Conservation (phyloP, 2,797 vertebrate genomes). For the Falco berigora region DNA sequence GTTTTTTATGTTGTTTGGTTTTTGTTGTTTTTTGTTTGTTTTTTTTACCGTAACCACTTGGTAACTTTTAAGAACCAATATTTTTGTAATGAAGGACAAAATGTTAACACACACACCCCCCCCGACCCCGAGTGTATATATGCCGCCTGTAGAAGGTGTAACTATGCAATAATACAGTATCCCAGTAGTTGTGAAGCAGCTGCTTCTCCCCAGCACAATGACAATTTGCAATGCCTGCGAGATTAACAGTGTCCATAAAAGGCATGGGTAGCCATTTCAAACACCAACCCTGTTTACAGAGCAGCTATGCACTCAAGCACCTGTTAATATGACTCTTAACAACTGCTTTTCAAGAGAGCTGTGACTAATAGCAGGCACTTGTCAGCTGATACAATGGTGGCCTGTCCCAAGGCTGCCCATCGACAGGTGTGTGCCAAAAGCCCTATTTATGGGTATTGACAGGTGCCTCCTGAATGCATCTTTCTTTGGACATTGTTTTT, state of each 20-base stretch:
- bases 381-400: constrained; percentile 71
- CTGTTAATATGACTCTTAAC: constrained; percentile 79
- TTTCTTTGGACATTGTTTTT: constrained; percentile 70
- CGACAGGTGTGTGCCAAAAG: constrained; percentile 71
- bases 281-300: constrained; percentile 74
- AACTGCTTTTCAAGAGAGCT: constrained; percentile 75
- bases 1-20: neutral
- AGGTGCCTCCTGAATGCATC: constrained; percentile 75
- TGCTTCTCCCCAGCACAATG: constrained; percentile 70
- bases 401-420: constrained; percentile 58
- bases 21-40: no score
- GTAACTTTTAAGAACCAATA: constrained; percentile 23
- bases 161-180: constrained; percentile 74
- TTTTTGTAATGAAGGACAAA: constrained; percentile 50
- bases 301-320: constrained; percentile 74
- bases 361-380: constrained; percentile 78
- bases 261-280: constrained; percentile 68
- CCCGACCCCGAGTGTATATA: constrained; percentile 40
- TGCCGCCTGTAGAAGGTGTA: constrained; percentile 63
- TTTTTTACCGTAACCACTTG: constrained; percentile 38
- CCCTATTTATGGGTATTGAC: constrained; percentile 74
- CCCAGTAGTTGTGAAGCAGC: constrained; percentile 67
- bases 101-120: neutral
- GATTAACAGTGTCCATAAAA: constrained; percentile 71
- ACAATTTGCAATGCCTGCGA: constrained; percentile 70